Evolutionary conservation across 2,888 invertebrate species (phyloP).

Genomic region (Dysmachus trigonus): DNA sequence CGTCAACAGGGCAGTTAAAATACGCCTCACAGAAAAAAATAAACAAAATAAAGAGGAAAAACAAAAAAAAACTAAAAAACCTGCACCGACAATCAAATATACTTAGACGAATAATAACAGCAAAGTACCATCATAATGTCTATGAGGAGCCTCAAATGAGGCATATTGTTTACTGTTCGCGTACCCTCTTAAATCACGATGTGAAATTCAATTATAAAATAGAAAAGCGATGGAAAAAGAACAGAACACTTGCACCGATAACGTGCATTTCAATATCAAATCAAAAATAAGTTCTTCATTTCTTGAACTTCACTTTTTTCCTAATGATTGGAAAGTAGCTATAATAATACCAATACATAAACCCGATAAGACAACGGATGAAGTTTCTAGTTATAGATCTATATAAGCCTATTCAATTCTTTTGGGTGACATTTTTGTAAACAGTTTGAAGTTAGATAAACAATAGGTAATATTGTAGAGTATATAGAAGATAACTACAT

Average conservation of each 20-base stretch:
- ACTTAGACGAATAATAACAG: background rate
- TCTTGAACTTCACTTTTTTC: too few species aligned
- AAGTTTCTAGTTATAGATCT: too few species aligned
- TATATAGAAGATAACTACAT: too few species aligned
- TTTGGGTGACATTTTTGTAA: too few species aligned
- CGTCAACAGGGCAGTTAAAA: constrained; percentile 5
- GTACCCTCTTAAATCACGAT: background rate
- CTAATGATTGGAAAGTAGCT: too few species aligned
- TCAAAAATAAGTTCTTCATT: background rate
- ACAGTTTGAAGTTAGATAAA: too few species aligned
- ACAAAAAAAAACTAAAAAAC: background rate
- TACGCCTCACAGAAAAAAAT: background rate
- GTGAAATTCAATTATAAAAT: background rate
- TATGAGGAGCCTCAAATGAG: background rate
- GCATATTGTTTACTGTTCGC: background rate
- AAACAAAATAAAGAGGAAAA: background rate
- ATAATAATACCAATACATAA: too few species aligned
- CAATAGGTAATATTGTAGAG: too few species aligned
- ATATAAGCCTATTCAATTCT: too few species aligned
- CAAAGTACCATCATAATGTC: background rate
- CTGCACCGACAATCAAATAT: background rate
- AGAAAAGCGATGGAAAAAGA: background rate
- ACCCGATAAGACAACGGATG: too few species aligned
- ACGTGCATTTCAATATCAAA: background rate
- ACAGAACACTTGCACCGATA: background rate